Percentiles rank a stretch among this genome's conserved stretches.
phyloP scores from a whole-genome alignment of 2,113 vertebrate genomes.

The Centropristis striata region DNA sequence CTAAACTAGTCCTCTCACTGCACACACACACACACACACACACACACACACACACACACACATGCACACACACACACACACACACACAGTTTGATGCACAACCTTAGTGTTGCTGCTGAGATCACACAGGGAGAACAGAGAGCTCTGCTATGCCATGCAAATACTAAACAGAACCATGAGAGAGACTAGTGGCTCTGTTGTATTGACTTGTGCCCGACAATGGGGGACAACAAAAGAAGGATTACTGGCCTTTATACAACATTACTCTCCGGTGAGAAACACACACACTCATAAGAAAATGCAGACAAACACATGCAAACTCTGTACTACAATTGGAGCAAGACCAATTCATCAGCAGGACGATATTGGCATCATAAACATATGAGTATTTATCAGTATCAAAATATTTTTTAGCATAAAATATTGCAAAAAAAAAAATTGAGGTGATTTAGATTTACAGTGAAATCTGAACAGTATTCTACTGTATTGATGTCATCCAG shows the following conservation, averaged over 20 bases:
- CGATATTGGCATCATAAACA: too few species aligned
- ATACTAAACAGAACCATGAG: slow-evolving; percentile 38
- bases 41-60: slow-evolving; percentile 44
- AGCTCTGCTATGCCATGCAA: slow-evolving; percentile 26
- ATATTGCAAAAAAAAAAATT: too few species aligned
- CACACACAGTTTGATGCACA: slow-evolving; percentile 30
- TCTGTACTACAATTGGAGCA: background rate
- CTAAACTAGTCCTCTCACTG: slow-evolving; percentile 38
- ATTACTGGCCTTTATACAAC: slow-evolving; percentile 45
- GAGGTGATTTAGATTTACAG: too few species aligned
- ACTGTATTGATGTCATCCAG: too few species aligned
- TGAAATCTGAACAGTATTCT: too few species aligned
- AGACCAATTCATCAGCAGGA: too few species aligned
- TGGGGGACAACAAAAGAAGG: slow-evolving; percentile 55
- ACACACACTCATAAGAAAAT: slow-evolving; percentile 14
- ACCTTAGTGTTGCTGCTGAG: background rate
- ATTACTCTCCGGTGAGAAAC: slow-evolving; percentile 13
- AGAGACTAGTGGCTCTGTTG: slow-evolving; percentile 15
- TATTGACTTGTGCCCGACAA: slow-evolving; percentile 54
- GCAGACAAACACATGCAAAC: background rate
- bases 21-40: slow-evolving; percentile 45
- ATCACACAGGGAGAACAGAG: slow-evolving; percentile 48
- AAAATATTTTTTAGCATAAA: too few species aligned
- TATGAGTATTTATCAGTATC: too few species aligned
- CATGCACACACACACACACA: slow-evolving; percentile 29